Evolutionary conservation across 2,888 invertebrate species (phyloP).

Genomic region (Epinotia brunnichana): DNA sequence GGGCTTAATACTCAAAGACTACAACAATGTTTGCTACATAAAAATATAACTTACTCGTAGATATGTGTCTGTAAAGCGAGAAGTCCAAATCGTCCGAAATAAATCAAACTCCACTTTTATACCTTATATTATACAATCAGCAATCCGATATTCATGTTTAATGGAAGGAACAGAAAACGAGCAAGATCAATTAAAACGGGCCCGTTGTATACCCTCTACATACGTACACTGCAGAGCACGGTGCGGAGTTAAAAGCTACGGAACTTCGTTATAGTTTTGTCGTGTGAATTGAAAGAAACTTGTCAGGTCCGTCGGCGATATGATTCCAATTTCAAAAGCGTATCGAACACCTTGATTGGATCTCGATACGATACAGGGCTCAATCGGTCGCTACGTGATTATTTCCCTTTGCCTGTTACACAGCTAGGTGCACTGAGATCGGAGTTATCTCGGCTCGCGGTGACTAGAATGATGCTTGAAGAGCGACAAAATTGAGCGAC

Average conservation of each 20-base stretch:
- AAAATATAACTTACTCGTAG: too few species aligned
- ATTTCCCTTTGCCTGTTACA: slow-evolving; percentile 53
- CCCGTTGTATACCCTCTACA: slow-evolving; percentile 46
- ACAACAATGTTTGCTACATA: too few species aligned
- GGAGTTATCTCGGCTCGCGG: not conserved
- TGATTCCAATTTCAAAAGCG: slow-evolving; percentile 81
- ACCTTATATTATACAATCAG: slow-evolving; percentile 43
- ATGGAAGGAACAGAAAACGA: slow-evolving; percentile 67
- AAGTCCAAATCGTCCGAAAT: not conserved
- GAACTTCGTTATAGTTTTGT: slow-evolving; percentile 81
- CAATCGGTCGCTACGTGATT: slow-evolving; percentile 63
- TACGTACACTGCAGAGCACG: slow-evolving; percentile 46
- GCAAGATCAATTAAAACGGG: slow-evolving; percentile 73
- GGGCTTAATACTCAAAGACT: too few species aligned
- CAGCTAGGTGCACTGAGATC: not conserved
- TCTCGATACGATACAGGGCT: slow-evolving; percentile 64
- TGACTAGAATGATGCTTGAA: not conserved
- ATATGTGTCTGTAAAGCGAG: too few species aligned
- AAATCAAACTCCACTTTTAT: slow-evolving; percentile 21
- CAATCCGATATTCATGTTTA: slow-evolving; percentile 57
- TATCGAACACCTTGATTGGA: slow-evolving; percentile 79
- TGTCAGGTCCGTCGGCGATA: slow-evolving; percentile 76
- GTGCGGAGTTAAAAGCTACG: slow-evolving; percentile 75
- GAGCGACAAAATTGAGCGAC: not conserved
- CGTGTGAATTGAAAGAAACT: slow-evolving; percentile 80